These are phyloP conservation scores for Eupleurogrammus muticus DNA, from an alignment of 2,797 vertebrate genomes.

Conservation along the genomic window DNA sequence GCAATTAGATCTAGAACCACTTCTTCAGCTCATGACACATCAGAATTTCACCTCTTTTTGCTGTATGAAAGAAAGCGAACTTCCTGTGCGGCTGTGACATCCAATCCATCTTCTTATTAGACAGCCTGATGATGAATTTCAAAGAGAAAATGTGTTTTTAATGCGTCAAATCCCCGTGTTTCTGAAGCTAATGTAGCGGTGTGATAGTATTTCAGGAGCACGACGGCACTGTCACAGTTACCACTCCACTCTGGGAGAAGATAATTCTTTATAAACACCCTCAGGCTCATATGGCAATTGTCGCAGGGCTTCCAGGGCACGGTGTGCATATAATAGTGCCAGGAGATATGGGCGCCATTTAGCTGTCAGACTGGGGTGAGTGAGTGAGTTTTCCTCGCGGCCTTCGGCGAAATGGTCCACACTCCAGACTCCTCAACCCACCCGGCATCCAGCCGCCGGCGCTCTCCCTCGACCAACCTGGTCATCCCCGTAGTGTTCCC, in stretches of 20 bases:
- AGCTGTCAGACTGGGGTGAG: not conserved
- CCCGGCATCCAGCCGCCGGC: too few species aligned
- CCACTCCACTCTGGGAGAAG: too few species aligned
- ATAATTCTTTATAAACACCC: too few species aligned
- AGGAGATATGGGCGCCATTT: not conserved
- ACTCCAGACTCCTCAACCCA: too few species aligned
- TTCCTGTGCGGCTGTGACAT: not conserved
- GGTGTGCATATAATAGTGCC: too few species aligned
- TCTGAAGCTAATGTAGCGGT: constrained; percentile 12
- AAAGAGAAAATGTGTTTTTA: constrained; percentile 19
- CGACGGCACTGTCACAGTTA: not conserved
- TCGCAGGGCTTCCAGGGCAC: too few species aligned
- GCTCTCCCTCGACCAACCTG: too few species aligned
- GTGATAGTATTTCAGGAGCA: not conserved
- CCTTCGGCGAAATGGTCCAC: too few species aligned
- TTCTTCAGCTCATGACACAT: not conserved
- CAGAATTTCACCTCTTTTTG: constrained; percentile 1
- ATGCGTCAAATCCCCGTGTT: constrained; percentile 10
- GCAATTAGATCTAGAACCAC: not conserved
- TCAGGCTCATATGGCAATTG: too few species aligned
- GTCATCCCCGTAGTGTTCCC: too few species aligned
- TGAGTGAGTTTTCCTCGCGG: too few species aligned
- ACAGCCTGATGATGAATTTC: constrained; percentile 9
- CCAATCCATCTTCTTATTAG: constrained; percentile 3
- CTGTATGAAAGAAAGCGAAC: not conserved